Evolutionary conservation across 2,113 vertebrate species (phyloP), one percentile per base, ranked within the genome.

Genomic region (Hypanus sabinus): DNA sequence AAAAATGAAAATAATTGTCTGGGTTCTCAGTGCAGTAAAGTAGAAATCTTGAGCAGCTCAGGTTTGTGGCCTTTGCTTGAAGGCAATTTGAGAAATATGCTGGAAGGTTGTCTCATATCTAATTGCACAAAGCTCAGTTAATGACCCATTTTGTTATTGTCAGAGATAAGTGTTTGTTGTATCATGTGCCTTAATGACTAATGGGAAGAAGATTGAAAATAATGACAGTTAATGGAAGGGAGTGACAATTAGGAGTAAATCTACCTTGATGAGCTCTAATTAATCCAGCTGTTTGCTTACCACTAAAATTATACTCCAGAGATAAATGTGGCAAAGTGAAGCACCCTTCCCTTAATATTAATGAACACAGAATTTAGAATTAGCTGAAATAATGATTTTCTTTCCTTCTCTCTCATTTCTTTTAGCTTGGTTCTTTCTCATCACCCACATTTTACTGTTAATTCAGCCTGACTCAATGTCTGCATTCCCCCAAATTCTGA

Each of bases 121-220:
- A 18, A 90, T 90, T 90, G 60, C 85, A 90, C 27, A 90, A n/a
- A 68, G 85, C 60, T 33, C n/a, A 33, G 57, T 90, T 90, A 90
- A 90, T 90, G 85, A 68, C 60, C 60, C 85, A 90, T 90, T 90
- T 90, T 90, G 85, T 90, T 90, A 90, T 90, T 65, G 85, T 90
- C 60, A n/a, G 57, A 65, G 60, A 68, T 90, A 90, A 90, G 85
- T 90, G 85, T 90, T 90, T 68, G 85, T 90, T 90, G 85, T 68
- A 65, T 90, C n/a, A 18, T 65, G 85, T 90, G 85, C 60, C 16
- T 62, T 65, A 90, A 90, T 60, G 65, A 90, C 30, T 90, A 62
- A 68, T 90, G 60, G 60, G 60, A 65, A 14, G 60, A 90, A 90
- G 85, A 90, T 90, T 90, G 60, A 90, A 90, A 65, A 36, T 90